Conservation (phyloP, 1,140 invertebrate species). For the Aphaenogaster rudis region DNA sequence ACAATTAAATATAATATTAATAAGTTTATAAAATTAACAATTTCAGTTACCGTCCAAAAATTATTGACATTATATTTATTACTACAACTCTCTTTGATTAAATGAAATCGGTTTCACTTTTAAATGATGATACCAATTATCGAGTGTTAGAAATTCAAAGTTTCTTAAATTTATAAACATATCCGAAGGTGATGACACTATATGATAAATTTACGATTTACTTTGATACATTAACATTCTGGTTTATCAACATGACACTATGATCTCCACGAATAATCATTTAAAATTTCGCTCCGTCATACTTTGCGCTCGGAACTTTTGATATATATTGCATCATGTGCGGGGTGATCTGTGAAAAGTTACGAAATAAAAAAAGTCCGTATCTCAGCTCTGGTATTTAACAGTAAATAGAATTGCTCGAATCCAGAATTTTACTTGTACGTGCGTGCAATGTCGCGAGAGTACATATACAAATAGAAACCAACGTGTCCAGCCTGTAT, state of each 20-base stretch:
- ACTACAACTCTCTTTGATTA: neutral
- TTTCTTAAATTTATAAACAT: neutral
- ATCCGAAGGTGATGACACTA: neutral
- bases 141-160: neutral
- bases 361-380: neutral
- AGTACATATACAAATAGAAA: neutral
- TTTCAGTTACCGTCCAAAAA: neutral
- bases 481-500: neutral
- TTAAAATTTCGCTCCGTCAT: neutral
- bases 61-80: neutral
- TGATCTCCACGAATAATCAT: constrained; percentile 25
- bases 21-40: neutral
- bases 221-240: neutral
- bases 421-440: neutral
- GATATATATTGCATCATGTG: constrained; percentile 42
- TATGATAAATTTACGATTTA: constrained; percentile 22
- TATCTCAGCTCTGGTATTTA: neutral
- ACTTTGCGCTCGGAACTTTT: neutral
- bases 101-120: neutral
- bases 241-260: constrained; percentile 37
- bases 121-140: neutral
- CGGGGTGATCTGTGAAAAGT: neutral
- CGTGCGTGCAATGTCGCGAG: neutral
- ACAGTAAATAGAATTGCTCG: neutral
- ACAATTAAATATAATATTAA: too few relatives aligned